Conservation (phyloP, 2,113 vertebrate genomes). For the Nipponia nippon region DNA sequence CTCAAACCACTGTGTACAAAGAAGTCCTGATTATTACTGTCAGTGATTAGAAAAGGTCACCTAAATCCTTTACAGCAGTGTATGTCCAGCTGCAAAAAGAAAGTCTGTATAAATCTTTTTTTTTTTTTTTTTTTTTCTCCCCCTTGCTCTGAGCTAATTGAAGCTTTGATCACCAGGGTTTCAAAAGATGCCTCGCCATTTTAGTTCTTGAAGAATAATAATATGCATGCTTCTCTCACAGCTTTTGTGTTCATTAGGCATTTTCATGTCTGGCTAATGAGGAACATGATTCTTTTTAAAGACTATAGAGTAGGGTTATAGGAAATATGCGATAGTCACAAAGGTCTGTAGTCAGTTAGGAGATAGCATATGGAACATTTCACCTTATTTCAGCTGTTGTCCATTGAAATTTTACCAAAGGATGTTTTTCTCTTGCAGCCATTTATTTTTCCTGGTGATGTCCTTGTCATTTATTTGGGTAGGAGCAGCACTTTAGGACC, state of each 20-base stretch:
- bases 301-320: not conserved
- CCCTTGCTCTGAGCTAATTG: not conserved
- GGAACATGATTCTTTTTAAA: not conserved
- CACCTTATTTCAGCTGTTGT: not conserved
- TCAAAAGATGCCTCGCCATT: not conserved
- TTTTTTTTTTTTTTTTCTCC: no score
- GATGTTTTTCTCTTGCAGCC: not conserved
- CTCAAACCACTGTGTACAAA: not conserved
- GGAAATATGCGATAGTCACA: not conserved
- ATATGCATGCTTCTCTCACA: not conserved
- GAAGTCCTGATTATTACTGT: not conserved
- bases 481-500: not conserved
- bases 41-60: not conserved
- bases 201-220: not conserved
- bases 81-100: not conserved
- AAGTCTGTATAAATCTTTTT: not conserved
- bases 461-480: not conserved
- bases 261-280: not conserved
- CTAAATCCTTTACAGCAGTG: not conserved
- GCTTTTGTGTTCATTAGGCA: not conserved
- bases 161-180: not conserved
- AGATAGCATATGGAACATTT: not conserved
- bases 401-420: not conserved
- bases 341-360: not conserved
- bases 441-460: not conserved